Base-by-base conservation (phyloP, 2,797 vertebrate genomes). In the Scyliorhinus canicula region DNA sequence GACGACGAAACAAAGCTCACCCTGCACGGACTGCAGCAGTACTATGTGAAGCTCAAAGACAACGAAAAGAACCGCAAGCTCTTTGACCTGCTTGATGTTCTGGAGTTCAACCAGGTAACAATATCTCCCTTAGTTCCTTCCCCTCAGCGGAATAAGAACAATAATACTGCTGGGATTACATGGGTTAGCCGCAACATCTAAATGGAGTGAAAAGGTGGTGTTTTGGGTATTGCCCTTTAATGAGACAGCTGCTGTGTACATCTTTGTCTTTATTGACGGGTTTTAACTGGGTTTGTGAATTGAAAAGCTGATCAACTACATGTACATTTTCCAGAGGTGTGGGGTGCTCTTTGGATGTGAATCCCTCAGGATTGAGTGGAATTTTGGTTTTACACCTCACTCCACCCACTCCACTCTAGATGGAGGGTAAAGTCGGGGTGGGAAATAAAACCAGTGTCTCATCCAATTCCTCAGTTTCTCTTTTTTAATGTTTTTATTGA, bases 11-110 rank as follows among this genome's bases (percentile, higher is more conserved):
- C 98, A 84, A 98, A 98, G 97, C 97, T 98, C 97, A 98, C 98
- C 47, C 98, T 98, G 96, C 98, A 98, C 7, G 98, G 98, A 16
- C 97, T 98, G 96, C 98, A 98, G 97, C 98, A 98, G 96, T 98
- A 98, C 96, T 98, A 98, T 95, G 97, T 98, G 96, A 98, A 98
- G 95, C 97, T 98, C 96, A 98, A 98, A 97, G 98, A 98, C 97
- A 98, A 98, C 95, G 98, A 98, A 97, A 98, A 98, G 97, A 98
- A 98, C 97, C 96, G 98, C 96, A 98, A 98, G 95, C 98, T 98
- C 95, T 98, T 98, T 96, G 98, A 98, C 95, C 97, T 98, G n/a
- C 96, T 98, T 26, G 98, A 98, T 93, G 98, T 98, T 52, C 96
- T 98, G 95, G 98, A 98, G 96, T 98, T 98, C 96, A 98, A 98